A percentile compares a stretch with the other conserved stretches of the same genome.
Evolutionary conservation across 1,140 invertebrate species (phyloP).

Genomic region (Bicyclus anynana): DNA sequence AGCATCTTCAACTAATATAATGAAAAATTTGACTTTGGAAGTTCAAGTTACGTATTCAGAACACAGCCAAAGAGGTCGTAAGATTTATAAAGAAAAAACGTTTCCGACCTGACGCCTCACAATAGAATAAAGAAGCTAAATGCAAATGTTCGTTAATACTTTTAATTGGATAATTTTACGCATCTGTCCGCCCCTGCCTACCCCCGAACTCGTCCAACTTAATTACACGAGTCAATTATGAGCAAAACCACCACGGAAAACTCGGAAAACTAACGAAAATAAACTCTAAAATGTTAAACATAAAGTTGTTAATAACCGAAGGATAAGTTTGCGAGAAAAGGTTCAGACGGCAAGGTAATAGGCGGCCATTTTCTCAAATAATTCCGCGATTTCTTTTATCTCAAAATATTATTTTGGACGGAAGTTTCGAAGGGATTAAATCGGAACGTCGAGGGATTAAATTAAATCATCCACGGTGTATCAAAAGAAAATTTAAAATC

Average conservation of each 20-base stretch:
- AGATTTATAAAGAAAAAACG: neutral
- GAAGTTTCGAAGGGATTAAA: constrained; percentile 12
- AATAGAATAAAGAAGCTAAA: constrained; percentile 23
- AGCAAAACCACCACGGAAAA: constrained; percentile 2
- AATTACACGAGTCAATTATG: constrained; percentile 36
- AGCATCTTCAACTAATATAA: too few species aligned
- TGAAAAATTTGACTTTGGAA: too few species aligned
- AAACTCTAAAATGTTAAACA: neutral
- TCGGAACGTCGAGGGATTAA: constrained; percentile 8
- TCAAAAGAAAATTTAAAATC: neutral
- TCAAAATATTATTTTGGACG: constrained; percentile 15
- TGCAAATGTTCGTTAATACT: constrained; percentile 37
- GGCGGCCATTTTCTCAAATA: constrained; percentile 9
- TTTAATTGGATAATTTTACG: constrained; percentile 42
- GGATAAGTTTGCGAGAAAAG: constrained; percentile 9
- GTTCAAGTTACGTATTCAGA: too few species aligned
- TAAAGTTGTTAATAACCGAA: constrained; percentile 1
- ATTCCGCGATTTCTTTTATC: constrained; percentile 15
- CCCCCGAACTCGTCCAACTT: constrained; percentile 30
- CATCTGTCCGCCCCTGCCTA: constrained; percentile 31
- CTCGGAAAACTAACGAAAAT: neutral
- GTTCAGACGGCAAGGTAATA: constrained; percentile 6
- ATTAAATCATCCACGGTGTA: constrained; percentile 3
- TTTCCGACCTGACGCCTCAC: neutral
- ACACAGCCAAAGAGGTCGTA: too few species aligned